Evolutionary conservation across 2,797 vertebrate species (phyloP).

Genomic region (Meriones psammophilus): DNA sequence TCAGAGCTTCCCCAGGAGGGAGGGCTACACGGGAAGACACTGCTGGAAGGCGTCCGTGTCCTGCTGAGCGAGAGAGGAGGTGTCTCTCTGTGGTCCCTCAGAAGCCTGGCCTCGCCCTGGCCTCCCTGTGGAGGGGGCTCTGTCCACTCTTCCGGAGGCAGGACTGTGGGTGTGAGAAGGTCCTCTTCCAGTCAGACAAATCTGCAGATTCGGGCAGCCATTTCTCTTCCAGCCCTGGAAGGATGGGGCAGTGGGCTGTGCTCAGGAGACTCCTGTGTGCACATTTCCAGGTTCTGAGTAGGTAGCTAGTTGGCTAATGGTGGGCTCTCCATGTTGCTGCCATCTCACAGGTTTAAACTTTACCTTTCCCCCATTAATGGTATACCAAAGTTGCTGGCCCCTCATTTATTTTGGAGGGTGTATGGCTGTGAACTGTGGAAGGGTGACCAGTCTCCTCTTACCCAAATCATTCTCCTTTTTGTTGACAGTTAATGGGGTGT

Average conservation of each 20-base stretch:
- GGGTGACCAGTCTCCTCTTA: neutral
- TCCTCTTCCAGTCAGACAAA: neutral
- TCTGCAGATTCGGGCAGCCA: neutral
- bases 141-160: neutral
- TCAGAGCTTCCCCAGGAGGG: neutral
- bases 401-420: neutral
- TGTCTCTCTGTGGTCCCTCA: neutral
- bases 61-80: neutral
- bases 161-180: neutral
- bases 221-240: neutral
- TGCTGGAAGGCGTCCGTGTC: neutral
- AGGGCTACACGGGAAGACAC: neutral
- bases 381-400: neutral
- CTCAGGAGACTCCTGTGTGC: neutral
- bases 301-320: neutral
- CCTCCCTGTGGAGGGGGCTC: neutral
- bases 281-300: neutral
- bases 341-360: neutral
- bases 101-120: neutral
- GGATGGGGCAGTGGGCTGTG: neutral
- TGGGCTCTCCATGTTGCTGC: neutral
- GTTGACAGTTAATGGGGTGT: constrained; percentile 52
- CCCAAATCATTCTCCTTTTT: constrained; percentile 28
- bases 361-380: neutral
- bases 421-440: neutral